These are phyloP conservation scores for Eristalinus sepulchralis DNA, from an alignment of 2,888 invertebrate genomes.

Conservation along the genomic window DNA sequence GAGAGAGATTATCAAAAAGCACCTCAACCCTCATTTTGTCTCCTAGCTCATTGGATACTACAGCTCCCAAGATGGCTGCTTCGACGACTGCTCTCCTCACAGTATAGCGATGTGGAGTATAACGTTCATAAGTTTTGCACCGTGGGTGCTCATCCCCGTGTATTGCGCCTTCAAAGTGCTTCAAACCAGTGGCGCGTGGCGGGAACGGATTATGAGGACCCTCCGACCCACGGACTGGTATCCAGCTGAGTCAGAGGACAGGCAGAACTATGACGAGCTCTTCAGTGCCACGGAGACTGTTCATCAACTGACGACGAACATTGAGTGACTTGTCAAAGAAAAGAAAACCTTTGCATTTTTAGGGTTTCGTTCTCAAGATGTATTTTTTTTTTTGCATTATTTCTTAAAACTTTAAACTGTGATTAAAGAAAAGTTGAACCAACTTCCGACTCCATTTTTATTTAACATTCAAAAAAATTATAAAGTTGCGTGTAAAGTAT, in stretches of 20 bases:
- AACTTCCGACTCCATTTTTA: too few relatives aligned
- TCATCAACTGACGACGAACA: constrained; percentile 7
- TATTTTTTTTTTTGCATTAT: too few relatives aligned
- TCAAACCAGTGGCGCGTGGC: constrained; percentile 75
- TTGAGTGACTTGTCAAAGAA: neutral
- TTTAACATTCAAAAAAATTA: too few relatives aligned
- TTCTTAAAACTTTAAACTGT: too few relatives aligned
- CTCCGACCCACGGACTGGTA: constrained; percentile 79
- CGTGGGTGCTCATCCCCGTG: constrained; percentile 76
- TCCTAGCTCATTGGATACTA: neutral
- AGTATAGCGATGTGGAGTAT: too few relatives aligned
- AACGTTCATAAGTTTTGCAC: constrained; percentile 73
- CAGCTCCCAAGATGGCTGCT: too few relatives aligned
- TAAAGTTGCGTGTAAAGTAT: too few relatives aligned
- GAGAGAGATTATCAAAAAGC: neutral
- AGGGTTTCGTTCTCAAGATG: too few relatives aligned
- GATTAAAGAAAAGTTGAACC: too few relatives aligned
- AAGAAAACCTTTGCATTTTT: too few relatives aligned
- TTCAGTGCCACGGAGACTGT: constrained; percentile 76
- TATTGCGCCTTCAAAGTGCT: constrained; percentile 75
- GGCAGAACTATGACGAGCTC: constrained; percentile 77
- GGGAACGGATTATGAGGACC: constrained; percentile 74
- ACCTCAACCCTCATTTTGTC: neutral
- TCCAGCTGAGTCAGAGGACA: constrained; percentile 76
- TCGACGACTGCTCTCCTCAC: too few relatives aligned